These are phyloP conservation scores for Cetonia aurata DNA, from an alignment of 2,888 invertebrate genomes.

Conservation along the genomic window DNA sequence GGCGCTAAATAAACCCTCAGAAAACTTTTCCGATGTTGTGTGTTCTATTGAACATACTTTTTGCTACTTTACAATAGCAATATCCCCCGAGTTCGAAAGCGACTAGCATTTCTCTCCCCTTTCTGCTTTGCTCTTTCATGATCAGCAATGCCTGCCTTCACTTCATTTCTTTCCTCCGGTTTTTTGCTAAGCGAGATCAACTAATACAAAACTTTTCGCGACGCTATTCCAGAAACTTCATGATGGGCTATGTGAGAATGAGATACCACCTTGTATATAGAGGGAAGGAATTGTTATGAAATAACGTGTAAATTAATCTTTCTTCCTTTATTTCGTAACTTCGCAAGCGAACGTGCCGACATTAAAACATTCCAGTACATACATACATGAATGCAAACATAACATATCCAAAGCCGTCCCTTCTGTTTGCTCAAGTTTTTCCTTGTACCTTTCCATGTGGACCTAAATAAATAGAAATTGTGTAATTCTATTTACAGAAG, in stretches of 20 bases:
- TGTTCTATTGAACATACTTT: conserved; percentile 39
- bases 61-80: conserved; percentile 45
- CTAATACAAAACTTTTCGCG: conserved; percentile 40
- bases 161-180: conserved; percentile 17
- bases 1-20: conserved; percentile 38
- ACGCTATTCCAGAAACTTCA: conserved; percentile 29
- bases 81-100: conserved; percentile 26
- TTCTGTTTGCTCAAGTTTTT: conserved; percentile 14
- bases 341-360: neutral
- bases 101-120: conserved; percentile 16
- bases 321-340: neutral
- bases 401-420: conserved; percentile 3
- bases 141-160: neutral
- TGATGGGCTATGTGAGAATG: conserved; percentile 18
- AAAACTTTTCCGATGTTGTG: conserved; percentile 41
- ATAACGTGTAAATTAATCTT: neutral
- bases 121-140: conserved; percentile 11
- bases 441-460: neutral
- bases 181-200: conserved; percentile 11
- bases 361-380: neutral
- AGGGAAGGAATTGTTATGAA: conserved; percentile 3
- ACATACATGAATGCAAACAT: conserved; percentile 12
- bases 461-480: conserved; percentile 38
- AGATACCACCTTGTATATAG: conserved; percentile 4
- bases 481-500: conserved; percentile 36